These are phyloP conservation scores for Tachina fera DNA, from an alignment of 2,888 invertebrate species.

Conservation along the genomic window DNA sequence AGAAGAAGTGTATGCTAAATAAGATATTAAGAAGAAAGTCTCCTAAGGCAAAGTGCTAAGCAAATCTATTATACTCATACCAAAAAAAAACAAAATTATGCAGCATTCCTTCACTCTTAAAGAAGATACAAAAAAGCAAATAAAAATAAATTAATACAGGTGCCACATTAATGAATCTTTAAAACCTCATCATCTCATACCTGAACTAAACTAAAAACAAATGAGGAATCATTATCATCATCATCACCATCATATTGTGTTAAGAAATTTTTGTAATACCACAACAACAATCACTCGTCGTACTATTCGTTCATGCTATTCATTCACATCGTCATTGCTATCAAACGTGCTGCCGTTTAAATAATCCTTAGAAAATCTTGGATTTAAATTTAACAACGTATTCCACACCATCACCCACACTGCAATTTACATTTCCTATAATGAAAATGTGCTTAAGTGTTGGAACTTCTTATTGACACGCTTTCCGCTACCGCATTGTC, in stretches of 20 bases:
- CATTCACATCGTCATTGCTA: constrained; percentile 19
- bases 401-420: background rate
- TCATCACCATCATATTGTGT: background rate
- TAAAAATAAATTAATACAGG: background rate
- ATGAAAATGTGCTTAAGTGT: constrained; percentile 27
- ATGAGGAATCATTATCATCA: background rate
- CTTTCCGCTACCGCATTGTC: background rate
- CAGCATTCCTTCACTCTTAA: background rate
- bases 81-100: background rate
- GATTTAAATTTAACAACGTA: constrained; percentile 34
- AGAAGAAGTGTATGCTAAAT: background rate
- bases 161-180: background rate
- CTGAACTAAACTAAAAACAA: constrained; percentile 28
- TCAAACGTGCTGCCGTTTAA: constrained; percentile 21
- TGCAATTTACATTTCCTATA: background rate
- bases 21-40: background rate
- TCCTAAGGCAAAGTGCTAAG: background rate
- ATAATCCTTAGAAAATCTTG: constrained; percentile 51
- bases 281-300: constrained; percentile 37
- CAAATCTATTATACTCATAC: background rate
- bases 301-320: constrained; percentile 18
- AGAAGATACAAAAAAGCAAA: too few relatives aligned
- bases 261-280: constrained; percentile 33
- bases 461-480: constrained; percentile 51
- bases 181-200: background rate